Base-by-base conservation (phyloP, 2,888 invertebrate genomes). In the Macrostomum cliftonense region DNA sequence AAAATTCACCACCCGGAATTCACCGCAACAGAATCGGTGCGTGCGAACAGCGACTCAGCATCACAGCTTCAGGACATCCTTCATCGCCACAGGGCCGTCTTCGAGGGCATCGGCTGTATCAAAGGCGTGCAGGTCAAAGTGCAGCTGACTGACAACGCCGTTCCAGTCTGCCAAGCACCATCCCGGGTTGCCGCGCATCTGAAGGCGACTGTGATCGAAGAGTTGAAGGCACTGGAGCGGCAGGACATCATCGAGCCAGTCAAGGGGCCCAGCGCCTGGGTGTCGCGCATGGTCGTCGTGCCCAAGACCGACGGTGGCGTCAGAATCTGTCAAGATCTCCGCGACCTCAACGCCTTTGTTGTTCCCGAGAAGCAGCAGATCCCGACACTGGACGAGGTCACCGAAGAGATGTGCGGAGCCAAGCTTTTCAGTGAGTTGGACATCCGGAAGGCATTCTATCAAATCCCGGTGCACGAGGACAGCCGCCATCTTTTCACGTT, bases 221-320 rank as follows among this genome's bases (percentile, higher is more conserved):
- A 61, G 46, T 45, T 59, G 13, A 47, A 57, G 39, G 46, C 52
- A n/a, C 51, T 57, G 11, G 50, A 55, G 40, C 47, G 53, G 13
- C 40, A 53, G n/a, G 59, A 57, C 43, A 53, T 61, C 17, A 61
- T 61, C 16, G 60, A 60, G 42, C 48, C 45, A 38, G 56, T 58
- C 19, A 53, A 50, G 42, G 60, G 57, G 2, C 59, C 56, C 13
- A 58, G 59, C n/a, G 58, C 58, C 4, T 60, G 59, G 58, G 57
- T 60, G 2, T 56, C 56, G 16, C 57, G 56, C 5, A 54, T 59
- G 1, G 57, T 59, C 1, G 53, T 55, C n/a, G 58, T 54, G n/a
- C 57, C 58, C 1, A 56, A 58, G 36, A 43, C 52, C 45, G 44
- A 47, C 13, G 51, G 50, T 39, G 40, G 43, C 37, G 46, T 59